A percentile compares a stretch with the other conserved stretches of the same genome.
phyloP scores from a whole-genome alignment of 2,113 vertebrate species.

The Toxotes jaculatrix region DNA sequence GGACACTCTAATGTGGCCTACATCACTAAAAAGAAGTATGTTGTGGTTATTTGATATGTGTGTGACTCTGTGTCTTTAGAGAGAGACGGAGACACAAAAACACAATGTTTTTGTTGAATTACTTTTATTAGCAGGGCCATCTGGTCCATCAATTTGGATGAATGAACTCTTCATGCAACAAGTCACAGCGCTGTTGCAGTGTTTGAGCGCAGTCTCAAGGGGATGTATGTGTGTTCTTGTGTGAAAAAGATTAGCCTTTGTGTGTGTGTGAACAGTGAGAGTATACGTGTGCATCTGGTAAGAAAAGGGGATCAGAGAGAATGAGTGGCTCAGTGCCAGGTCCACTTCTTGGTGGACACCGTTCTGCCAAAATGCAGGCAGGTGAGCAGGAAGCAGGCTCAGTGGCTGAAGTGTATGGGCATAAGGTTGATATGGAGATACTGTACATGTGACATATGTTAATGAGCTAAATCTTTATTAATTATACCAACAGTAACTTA shows the following conservation, averaged over 20 bases:
- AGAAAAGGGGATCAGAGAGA: slow-evolving; percentile 32
- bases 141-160: slow-evolving; percentile 10
- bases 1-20: slow-evolving; percentile 9
- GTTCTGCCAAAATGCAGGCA: slow-evolving; percentile 6
- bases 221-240: slow-evolving; percentile 1
- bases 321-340: slow-evolving; percentile 42
- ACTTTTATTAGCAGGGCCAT: background rate
- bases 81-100: background rate
- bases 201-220: background rate
- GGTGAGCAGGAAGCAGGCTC: slow-evolving; percentile 2
- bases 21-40: slow-evolving; percentile 7
- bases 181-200: background rate
- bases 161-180: background rate
- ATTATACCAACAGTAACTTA: slow-evolving; percentile 13
- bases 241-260: background rate
- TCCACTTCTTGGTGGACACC: slow-evolving; percentile 3
- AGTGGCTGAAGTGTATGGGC: background rate
- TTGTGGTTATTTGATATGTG: slow-evolving; percentile 40
- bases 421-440: background rate
- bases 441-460: background rate
- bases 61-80: slow-evolving; percentile 22
- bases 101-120: background rate
- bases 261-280: slow-evolving; percentile 5
- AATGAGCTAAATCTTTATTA: background rate
- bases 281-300: slow-evolving; percentile 23